phyloP scores from a whole-genome alignment of 1,140 invertebrate genomes.

The Grapholita molesta region DNA sequence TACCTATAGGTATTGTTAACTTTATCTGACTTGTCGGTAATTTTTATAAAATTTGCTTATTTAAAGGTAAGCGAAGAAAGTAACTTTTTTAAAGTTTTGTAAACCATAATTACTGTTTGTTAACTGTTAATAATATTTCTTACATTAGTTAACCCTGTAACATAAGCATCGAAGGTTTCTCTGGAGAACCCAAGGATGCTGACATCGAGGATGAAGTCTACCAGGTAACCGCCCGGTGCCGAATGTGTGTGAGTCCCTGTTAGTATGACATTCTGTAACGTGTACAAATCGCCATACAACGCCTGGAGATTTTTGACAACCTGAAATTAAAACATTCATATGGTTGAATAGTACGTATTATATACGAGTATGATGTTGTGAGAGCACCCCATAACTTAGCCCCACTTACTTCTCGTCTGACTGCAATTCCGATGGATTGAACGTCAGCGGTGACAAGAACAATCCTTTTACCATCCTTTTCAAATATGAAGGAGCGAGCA shows the following conservation, averaged over 20 bases:
- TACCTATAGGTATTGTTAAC: too few relatives aligned
- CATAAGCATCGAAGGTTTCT: slow-evolving; percentile 87
- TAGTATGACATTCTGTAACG: slow-evolving; percentile 88
- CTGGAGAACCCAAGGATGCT: slow-evolving; percentile 90
- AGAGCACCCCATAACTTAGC: neutral
- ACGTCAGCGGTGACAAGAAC: slow-evolving; percentile 91
- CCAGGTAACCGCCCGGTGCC: slow-evolving; percentile 90
- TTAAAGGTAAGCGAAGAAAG: too few relatives aligned
- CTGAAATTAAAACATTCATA: slow-evolving; percentile 72
- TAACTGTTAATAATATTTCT: slow-evolving; percentile 20
- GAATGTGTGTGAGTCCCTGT: slow-evolving; percentile 94
- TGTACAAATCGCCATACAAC: slow-evolving; percentile 85
- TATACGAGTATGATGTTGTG: too few relatives aligned
- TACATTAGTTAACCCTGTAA: slow-evolving; percentile 86
- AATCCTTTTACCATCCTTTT: slow-evolving; percentile 84
- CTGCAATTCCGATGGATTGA: slow-evolving; percentile 88
- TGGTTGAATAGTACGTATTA: too few relatives aligned
- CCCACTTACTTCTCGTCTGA: slow-evolving; percentile 86
- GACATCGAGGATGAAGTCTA: slow-evolving; percentile 92
- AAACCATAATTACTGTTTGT: too few relatives aligned
- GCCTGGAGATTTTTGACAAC: slow-evolving; percentile 83
- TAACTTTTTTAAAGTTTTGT: too few relatives aligned
- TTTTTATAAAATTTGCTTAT: too few relatives aligned
- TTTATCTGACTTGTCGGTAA: too few relatives aligned
- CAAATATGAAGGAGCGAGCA: slow-evolving; percentile 91